A percentile compares a stretch with the other conserved stretches of the same genome.
Evolutionary conservation across 2,113 vertebrate species (phyloP).

Genomic region (Ptyas mucosa): DNA sequence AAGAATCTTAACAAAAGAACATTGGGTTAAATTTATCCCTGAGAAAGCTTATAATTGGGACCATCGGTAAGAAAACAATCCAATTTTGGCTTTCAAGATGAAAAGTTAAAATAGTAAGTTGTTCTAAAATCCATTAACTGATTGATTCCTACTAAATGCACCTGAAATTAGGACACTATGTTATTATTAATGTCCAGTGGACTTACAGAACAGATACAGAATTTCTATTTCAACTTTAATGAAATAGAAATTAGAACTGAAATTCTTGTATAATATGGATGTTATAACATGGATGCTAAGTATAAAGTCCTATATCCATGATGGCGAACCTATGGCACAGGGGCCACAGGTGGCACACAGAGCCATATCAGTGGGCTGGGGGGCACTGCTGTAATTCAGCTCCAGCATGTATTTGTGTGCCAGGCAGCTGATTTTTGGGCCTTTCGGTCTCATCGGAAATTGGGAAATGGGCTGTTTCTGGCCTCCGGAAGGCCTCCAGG

Average conservation of each 20-base stretch:
- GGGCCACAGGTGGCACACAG: no score
- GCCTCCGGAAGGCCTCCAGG: no score
- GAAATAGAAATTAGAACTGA: background rate
- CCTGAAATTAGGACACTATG: background rate
- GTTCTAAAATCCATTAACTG: background rate
- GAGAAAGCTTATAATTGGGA: background rate
- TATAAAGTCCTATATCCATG: background rate
- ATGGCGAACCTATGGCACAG: no score
- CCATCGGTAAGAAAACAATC: background rate
- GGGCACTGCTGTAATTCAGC: no score
- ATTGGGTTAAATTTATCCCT: background rate
- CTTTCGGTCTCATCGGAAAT: no score
- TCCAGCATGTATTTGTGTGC: no score
- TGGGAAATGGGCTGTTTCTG: no score
- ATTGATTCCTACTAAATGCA: background rate
- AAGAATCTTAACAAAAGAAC: background rate
- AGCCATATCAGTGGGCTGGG: no score
- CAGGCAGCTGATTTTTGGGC: no score
- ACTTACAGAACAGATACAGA: background rate
- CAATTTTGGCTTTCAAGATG: background rate
- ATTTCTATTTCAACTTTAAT: background rate
- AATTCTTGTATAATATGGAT: background rate
- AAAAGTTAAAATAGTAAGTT: background rate
- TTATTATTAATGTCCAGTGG: background rate
- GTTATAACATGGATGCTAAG: background rate